phyloP scores from a whole-genome alignment of 2,113 vertebrate genomes.

The Corydoras maculifer region DNA sequence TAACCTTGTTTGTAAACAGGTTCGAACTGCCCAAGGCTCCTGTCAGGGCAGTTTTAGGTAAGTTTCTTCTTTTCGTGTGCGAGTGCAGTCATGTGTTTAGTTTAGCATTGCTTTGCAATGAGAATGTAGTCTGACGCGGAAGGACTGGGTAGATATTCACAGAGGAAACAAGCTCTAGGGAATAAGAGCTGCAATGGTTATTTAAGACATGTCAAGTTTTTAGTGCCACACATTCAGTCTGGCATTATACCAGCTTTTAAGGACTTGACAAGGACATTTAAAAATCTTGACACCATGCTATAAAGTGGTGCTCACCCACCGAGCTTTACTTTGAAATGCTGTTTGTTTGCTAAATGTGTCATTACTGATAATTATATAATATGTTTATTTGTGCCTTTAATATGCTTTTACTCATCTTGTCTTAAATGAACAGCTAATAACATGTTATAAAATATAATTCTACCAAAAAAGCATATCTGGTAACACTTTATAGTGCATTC shows the following conservation, averaged over 20 bases:
- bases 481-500: no score
- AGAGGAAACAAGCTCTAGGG: not conserved
- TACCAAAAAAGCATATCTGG: no score
- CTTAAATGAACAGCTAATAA: no score
- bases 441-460: no score
- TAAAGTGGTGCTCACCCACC: not conserved
- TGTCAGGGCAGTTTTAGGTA: conserved; percentile 12
- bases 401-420: no score
- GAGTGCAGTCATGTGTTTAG: conserved; percentile 23
- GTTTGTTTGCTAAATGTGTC: not conserved
- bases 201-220: conserved; percentile 1
- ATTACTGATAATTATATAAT: no score
- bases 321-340: not conserved
- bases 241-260: not conserved
- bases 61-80: conserved; percentile 18
- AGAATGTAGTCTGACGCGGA: conserved; percentile 21
- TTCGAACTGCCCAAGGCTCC: conserved; percentile 28
- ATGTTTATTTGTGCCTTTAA: no score
- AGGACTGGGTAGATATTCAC: conserved; percentile 25
- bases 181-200: not conserved
- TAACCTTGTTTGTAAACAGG: conserved; percentile 25
- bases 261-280: conserved; percentile 9
- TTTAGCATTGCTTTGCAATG: conserved; percentile 13
- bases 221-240: not conserved
- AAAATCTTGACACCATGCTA: conserved; percentile 2